phyloP scores from a whole-genome alignment of 2,888 invertebrate species.

The Eilema sororculum region DNA sequence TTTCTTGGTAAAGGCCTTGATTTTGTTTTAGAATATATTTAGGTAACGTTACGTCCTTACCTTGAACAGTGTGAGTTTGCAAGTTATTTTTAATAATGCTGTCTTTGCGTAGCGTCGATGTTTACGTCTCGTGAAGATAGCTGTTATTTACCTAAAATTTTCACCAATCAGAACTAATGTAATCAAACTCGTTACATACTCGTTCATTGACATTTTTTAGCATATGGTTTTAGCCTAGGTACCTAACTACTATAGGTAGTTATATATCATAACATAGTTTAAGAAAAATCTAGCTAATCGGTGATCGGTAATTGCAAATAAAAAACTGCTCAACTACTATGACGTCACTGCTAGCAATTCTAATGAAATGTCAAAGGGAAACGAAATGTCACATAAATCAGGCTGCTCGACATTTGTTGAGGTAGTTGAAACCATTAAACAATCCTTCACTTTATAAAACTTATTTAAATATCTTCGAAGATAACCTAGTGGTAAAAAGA shows the following conservation, averaged over 20 bases:
- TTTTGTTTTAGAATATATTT: constrained; percentile 79
- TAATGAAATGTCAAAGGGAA: constrained; percentile 11
- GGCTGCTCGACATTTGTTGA: neutral
- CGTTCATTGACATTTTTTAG: neutral
- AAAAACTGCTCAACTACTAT: neutral
- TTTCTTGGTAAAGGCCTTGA: constrained; percentile 70
- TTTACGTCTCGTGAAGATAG: constrained; percentile 54
- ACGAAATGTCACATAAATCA: constrained; percentile 1
- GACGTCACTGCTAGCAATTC: constrained; percentile 8
- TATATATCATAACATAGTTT: neutral
- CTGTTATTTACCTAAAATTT: constrained; percentile 27
- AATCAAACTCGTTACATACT: neutral
- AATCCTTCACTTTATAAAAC: no score
- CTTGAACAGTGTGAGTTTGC: constrained; percentile 77
- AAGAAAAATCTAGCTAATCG: neutral
- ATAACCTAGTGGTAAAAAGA: no score
- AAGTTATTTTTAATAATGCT: constrained; percentile 79
- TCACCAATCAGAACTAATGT: neutral
- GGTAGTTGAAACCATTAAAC: neutral
- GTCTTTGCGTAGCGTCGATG: constrained; percentile 58
- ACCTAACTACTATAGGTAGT: neutral
- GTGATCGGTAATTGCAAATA: neutral
- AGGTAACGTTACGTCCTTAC: constrained; percentile 79
- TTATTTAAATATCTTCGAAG: no score
- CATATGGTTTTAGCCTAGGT: neutral